Evolutionary conservation across 2,888 invertebrate species (phyloP).

Genomic region (Sesia apiformis): DNA sequence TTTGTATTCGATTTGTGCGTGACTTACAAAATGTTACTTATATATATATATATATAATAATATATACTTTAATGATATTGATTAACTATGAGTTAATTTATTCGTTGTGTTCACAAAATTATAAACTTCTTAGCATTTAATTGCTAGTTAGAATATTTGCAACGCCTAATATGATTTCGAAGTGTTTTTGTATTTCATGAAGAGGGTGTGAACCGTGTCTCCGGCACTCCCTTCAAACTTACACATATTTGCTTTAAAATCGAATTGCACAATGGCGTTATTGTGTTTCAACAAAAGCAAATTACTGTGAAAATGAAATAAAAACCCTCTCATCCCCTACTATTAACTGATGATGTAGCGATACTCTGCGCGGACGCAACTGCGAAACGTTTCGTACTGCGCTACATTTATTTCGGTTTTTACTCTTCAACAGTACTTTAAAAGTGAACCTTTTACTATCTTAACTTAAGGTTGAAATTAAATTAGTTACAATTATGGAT

Average conservation of each 20-base stretch:
- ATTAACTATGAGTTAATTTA: too few relatives aligned
- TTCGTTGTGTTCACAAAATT: too few relatives aligned
- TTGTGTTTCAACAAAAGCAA: constrained; percentile 62
- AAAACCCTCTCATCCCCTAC: constrained; percentile 69
- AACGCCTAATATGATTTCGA: neutral
- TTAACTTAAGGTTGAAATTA: constrained; percentile 16
- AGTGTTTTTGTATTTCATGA: constrained; percentile 18
- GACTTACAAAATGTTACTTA: neutral
- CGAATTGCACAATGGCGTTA: constrained; percentile 55
- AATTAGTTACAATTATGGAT: constrained; percentile 3
- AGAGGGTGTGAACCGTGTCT: constrained; percentile 57
- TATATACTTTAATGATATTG: neutral
- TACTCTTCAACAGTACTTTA: neutral
- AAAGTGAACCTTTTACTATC: neutral
- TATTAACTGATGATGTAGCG: constrained; percentile 72
- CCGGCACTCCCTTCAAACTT: constrained; percentile 43
- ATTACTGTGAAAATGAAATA: constrained; percentile 72
- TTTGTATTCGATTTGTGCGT: neutral
- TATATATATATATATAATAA: neutral
- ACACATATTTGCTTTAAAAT: constrained; percentile 67
- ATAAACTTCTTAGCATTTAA: too few relatives aligned
- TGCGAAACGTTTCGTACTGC: constrained; percentile 38
- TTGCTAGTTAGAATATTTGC: too few relatives aligned
- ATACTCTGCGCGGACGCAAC: constrained; percentile 62
- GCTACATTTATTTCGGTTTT: constrained; percentile 19